Base-by-base conservation (phyloP, 2,113 vertebrate genomes). In the Oryzias melastigma region DNA sequence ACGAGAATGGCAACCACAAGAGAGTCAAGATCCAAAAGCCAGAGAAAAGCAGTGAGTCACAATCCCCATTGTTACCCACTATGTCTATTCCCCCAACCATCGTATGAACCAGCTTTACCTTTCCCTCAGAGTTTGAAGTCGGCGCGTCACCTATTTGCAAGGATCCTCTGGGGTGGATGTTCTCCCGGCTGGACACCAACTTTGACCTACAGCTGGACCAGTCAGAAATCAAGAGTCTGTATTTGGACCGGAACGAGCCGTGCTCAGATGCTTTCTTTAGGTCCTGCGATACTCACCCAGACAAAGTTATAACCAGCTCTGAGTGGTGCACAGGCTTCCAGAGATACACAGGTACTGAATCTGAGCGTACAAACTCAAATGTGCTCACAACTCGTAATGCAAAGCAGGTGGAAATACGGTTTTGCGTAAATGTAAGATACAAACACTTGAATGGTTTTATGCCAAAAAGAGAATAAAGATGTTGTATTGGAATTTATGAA, bases 251-350 rank as follows among this genome's bases (percentile, higher is more conserved):
- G 83, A 96, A 95, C 1, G 95, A 97, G 54, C 92, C 89, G 0
- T 99, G 97, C 75, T 95, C 93, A 1, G 93, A 93, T 29, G 90
- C 91, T 0, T 97, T 99, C 92, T 96, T 99, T 90, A 95, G 91
- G 72, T 95, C 95, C 5, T 99, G 96, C 65, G 95, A 98, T 78
- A 92, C 94, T 0, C 96, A 94, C 68, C 88, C 80, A 20, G 94
- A 99, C 87, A 92, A 92, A 65, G 89, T 95, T 50, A 93, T 99
- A 86, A 96, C 93, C 80, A 97, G 97, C 88, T 96, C 95, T 8
- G 96, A 99, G 69, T 99, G 97, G 97, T 98, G 96, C 87, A 95
- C 95, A 47, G 98, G 97, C 84, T 98, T 98, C 88, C 96, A 99
- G 84, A 95, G 94, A 69, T 95, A 95, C 80, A 95, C 96, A 94